These are phyloP conservation scores for Sebastes hopkinsi DNA, from an alignment of 2,797 vertebrate genomes.

Conservation along the genomic window DNA sequence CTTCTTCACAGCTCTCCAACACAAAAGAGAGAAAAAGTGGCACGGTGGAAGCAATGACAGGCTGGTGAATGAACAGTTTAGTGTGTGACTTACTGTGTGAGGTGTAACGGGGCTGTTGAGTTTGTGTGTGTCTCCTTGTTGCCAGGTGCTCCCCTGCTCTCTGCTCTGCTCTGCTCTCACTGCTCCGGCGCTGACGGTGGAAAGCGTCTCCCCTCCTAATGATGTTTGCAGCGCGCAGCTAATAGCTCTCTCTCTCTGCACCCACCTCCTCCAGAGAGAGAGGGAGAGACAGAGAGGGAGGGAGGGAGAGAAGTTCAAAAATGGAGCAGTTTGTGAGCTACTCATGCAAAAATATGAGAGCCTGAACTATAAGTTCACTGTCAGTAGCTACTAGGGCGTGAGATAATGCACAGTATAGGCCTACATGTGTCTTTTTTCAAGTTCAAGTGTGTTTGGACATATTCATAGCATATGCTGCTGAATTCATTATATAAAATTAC, in stretches of 20 bases:
- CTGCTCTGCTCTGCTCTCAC: slow-evolving; percentile 77
- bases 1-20: slow-evolving; percentile 32
- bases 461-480: neutral
- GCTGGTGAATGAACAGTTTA: slow-evolving; percentile 51
- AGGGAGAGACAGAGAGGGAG: slow-evolving; percentile 31
- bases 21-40: slow-evolving; percentile 43
- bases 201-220: slow-evolving; percentile 91
- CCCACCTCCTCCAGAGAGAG: slow-evolving; percentile 73
- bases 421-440: neutral
- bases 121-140: slow-evolving; percentile 81
- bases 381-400: slow-evolving; percentile 28
- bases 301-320: slow-evolving; percentile 53
- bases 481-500: neutral
- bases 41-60: slow-evolving; percentile 40
- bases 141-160: slow-evolving; percentile 77
- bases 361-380: slow-evolving; percentile 75
- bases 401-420: slow-evolving; percentile 11
- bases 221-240: slow-evolving; percentile 92
- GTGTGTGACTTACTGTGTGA: slow-evolving; percentile 91
- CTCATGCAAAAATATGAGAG: slow-evolving; percentile 81
- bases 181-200: slow-evolving; percentile 88
- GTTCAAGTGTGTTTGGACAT: neutral
- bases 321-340: slow-evolving; percentile 92
- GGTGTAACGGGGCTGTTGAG: slow-evolving; percentile 87
- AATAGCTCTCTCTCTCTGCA: slow-evolving; percentile 80